Base-by-base conservation (phyloP, 2,888 invertebrate genomes). In the Eulithis testata region DNA sequence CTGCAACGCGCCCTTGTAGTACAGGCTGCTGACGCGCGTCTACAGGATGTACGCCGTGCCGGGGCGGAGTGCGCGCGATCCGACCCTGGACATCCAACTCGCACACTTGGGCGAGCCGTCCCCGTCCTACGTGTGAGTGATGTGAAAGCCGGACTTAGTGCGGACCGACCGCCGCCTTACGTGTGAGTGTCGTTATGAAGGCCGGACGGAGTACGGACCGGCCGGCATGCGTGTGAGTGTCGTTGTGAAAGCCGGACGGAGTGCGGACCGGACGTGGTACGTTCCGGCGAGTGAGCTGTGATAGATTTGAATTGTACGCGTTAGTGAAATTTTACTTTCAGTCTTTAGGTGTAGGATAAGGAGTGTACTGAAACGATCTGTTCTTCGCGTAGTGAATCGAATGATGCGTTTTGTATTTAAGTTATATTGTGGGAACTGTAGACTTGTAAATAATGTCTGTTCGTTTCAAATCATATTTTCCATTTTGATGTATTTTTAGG, bases 401-500 rank as follows among this genome's bases (percentile, higher is more conserved):
- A 80, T 73, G 77, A 76, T 76, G 76, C 76, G 75, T 66, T 66
- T 66, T 82, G 78, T 79, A 76, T 73, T 82, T 87, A 88, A 88
- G 89, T 82, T 72, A 83, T 86, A 86, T 83, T 81, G 84, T 89
- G 88, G 87, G 84, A 85, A 84, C 83, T 82, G 81, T 83, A 82
- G 73, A 82, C 80, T 78, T 90, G 91, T 91, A 90, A 89, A 91
- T 91, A 80, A 85, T 72, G 82, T 79, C 80, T 75, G 82, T 87
- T 89, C 75, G 83, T 88, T 90, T 89, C 84, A 80, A 87, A 87
- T 80, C 76, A 86, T 86, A 61, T 70, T 77, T 89, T 88, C 89
- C 89, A 88, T 92, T 91, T 91, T 87, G 90, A 89, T 90, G 88
- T 91, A 89, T 83, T 86, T 87, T 86, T 91, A 91, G 90, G 86